Conservation (phyloP, 2,797 vertebrate genomes). For the Sciurus vulgaris region DNA sequence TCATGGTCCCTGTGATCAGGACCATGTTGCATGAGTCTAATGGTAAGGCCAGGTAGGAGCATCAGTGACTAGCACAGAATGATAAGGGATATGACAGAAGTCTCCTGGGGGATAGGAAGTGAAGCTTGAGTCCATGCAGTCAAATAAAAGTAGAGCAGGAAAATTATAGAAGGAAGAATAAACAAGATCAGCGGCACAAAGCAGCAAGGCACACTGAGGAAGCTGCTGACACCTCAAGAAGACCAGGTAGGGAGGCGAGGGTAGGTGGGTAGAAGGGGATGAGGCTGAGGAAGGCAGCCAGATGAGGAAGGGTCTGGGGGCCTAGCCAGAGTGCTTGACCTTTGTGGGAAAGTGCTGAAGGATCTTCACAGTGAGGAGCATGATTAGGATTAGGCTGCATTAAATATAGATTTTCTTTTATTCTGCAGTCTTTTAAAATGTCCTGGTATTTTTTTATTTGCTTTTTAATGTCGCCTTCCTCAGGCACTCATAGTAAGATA, state of each 20-base stretch:
- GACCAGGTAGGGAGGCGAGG: neutral
- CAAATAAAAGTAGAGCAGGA: neutral
- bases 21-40: neutral
- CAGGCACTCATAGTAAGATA: neutral
- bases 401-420: neutral
- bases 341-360: neutral
- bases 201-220: neutral
- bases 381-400: neutral
- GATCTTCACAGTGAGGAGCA: neutral
- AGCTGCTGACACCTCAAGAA: neutral
- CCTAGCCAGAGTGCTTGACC: neutral
- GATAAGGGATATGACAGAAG: neutral
- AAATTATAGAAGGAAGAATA: neutral
- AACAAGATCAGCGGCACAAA: neutral
- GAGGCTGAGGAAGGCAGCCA: neutral
- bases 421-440: neutral
- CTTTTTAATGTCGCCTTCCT: neutral
- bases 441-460: neutral
- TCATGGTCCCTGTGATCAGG: neutral
- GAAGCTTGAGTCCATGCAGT: neutral
- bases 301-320: neutral
- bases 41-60: neutral
- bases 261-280: fast-evolving
- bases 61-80: neutral
- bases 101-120: neutral